Evolutionary conservation across 1,140 invertebrate genomes (phyloP).

Genomic region (Macrobrachium nipponense): DNA sequence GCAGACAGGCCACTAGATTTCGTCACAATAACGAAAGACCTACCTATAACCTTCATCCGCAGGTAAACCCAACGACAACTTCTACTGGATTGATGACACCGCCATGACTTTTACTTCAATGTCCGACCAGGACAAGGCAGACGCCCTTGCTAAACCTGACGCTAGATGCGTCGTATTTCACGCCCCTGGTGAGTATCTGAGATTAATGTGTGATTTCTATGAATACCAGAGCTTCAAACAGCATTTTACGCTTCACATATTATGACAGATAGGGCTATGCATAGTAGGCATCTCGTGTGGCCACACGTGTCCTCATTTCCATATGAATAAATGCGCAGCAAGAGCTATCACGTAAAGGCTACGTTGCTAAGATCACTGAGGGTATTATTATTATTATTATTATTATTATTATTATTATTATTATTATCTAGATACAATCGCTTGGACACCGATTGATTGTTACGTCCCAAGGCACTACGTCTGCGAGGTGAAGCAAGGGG

Average conservation of each 20-base stretch:
- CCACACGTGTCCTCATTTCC: too few species aligned
- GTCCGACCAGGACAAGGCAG: not conserved
- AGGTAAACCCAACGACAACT: slow-evolving; percentile 2
- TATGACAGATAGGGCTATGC: not conserved
- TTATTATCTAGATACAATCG: not conserved
- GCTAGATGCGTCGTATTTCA: slow-evolving; percentile 22
- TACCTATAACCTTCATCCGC: not conserved
- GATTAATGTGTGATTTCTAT: not conserved
- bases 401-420: not conserved
- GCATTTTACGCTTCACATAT: not conserved
- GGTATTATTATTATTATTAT: not conserved
- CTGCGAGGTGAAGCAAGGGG: slow-evolving; percentile 27
- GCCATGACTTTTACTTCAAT: slow-evolving; percentile 31
- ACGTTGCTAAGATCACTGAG: too few species aligned
- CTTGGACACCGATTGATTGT: slow-evolving; percentile 42
- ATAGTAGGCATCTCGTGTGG: too few species aligned
- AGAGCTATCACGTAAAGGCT: too few species aligned
- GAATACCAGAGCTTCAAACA: not conserved
- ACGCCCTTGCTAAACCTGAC: not conserved
- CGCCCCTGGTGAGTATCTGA: slow-evolving; percentile 3
- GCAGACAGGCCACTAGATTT: too few species aligned
- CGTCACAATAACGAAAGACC: too few species aligned
- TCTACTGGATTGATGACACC: slow-evolving; percentile 39
- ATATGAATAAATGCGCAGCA: too few species aligned
- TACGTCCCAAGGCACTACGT: slow-evolving; percentile 1